These are phyloP conservation scores for Chironomus striatipennis DNA, from an alignment of 1,140 invertebrate species.

Conservation along the genomic window DNA sequence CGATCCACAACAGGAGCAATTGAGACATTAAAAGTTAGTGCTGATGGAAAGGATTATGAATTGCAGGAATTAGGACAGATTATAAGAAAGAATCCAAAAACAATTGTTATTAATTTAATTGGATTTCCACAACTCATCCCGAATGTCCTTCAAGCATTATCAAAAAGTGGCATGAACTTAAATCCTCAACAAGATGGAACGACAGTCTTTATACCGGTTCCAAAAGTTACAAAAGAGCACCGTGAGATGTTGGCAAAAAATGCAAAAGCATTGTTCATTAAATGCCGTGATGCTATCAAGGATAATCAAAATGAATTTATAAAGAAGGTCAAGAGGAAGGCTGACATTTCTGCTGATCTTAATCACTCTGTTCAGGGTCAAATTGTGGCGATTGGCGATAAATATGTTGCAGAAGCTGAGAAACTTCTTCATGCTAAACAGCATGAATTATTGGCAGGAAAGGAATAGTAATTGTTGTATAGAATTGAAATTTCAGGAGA, in stretches of 20 bases:
- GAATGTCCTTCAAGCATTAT: conserved; percentile 62
- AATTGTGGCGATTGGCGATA: conserved; percentile 54
- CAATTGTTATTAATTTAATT: conserved; percentile 71
- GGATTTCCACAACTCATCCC: conserved; percentile 77
- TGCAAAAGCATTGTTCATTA: conserved; percentile 73
- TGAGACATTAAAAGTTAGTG: conserved; percentile 62
- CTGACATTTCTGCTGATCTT: conserved; percentile 56
- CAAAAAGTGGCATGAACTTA: conserved; percentile 77
- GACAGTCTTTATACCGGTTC: conserved; percentile 75
- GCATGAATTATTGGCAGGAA: conserved; percentile 57
- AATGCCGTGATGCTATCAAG: conserved; percentile 68
- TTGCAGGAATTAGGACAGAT: conserved; percentile 87
- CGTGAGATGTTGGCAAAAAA: conserved; percentile 78
- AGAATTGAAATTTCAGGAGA: no score
- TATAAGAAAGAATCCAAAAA: conserved; percentile 75
- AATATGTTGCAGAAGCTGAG: conserved; percentile 57
- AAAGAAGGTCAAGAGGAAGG: conserved; percentile 59
- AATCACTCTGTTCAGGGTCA: conserved; percentile 55
- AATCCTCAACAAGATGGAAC: conserved; percentile 94
- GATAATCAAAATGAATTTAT: conserved; percentile 66
- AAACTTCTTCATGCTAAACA: conserved; percentile 57
- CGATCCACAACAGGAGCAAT: conserved; percentile 65
- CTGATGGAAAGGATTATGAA: conserved; percentile 73
- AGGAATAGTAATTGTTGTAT: conserved; percentile 27
- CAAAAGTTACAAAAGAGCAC: conserved; percentile 88